Base-by-base conservation (phyloP, 2,797 vertebrate genomes). In the Brotogeris chrysoptera region DNA sequence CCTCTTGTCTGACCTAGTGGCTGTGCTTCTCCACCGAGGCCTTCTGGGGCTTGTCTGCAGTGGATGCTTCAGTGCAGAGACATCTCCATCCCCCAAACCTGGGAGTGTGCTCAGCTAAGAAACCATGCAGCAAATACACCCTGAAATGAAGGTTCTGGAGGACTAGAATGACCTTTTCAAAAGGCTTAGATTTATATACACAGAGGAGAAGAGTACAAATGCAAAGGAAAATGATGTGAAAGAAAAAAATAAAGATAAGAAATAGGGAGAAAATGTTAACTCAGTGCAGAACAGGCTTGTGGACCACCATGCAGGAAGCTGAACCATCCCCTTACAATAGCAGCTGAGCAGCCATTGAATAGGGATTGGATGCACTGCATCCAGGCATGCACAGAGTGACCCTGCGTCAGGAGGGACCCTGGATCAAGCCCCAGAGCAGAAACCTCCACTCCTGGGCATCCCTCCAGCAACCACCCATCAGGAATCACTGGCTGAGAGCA, bases 1-100 rank as follows among this genome's bases (percentile, higher is more conserved):
- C 36, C 80, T 79, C 11, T 39, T 53, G 30, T 10, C 77, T 92
- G 95, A 94, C 92, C 96, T 11, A 47, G 61, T 24, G 80, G 39
- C 52, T 64, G 9, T 17, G 76, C 72, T 80, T 68, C 86, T 53
- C 71, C 6, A 6, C 21, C 0, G 0, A 38, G 80, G 18, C 66
- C 34, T 65, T 64, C 59, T 1, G 0, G 16, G 71, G 63, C 39
- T 81, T 34, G 2, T 34, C 59, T 64, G 86, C 73, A 50, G 11
- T 4, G 5, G 2, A 6, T 32, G 74, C 68, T 60, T 53, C 47
- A 16, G 52, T 1, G 2, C 65, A 82, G 81, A 20, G 74, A 86
- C 55, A 16, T 18, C 25, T 52, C 66, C 81, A 72, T 7, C 86
- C 74, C 50, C 74, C 70, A 63, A 11, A 38, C 32, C 55, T 8